phyloP scores from a whole-genome alignment of 2,113 vertebrate genomes.

The Felis chaus region DNA sequence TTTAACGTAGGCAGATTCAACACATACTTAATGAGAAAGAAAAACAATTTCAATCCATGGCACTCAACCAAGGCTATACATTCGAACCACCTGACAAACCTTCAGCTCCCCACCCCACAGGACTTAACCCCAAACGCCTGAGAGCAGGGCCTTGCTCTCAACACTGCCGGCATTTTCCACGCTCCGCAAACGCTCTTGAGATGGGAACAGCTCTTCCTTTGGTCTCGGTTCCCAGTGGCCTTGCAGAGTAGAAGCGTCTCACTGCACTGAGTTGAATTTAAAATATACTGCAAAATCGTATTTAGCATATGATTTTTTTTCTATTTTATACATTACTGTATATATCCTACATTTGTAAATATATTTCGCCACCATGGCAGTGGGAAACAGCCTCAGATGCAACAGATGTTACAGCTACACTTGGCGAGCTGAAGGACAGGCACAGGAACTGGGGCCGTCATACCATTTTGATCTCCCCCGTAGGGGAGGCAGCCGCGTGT shows the following conservation, averaged over 20 bases:
- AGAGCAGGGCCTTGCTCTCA: not conserved
- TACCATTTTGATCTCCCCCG: not conserved
- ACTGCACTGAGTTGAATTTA: not conserved
- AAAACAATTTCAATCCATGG: not conserved
- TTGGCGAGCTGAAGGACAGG: not conserved
- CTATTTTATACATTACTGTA: rapidly evolving
- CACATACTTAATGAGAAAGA: not conserved
- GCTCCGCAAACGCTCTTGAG: no score
- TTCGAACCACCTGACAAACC: not conserved
- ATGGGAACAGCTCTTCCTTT: not conserved
- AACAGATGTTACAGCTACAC: rapidly evolving
- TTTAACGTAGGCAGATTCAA: not conserved
- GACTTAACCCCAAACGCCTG: not conserved
- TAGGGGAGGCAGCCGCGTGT: rapidly evolving
- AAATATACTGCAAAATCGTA: not conserved
- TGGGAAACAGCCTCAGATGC: no score
- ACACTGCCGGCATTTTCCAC: not conserved
- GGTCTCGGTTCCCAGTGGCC: not conserved
- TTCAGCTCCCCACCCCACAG: not conserved
- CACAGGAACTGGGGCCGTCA: no score
- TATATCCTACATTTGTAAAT: not conserved
- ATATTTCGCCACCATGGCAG: rapidly evolving
- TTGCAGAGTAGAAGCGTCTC: not conserved
- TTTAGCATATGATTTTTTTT: not conserved
- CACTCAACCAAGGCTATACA: not conserved